phyloP scores from a whole-genome alignment of 2,113 vertebrate species.

The Alouatta palliata region DNA sequence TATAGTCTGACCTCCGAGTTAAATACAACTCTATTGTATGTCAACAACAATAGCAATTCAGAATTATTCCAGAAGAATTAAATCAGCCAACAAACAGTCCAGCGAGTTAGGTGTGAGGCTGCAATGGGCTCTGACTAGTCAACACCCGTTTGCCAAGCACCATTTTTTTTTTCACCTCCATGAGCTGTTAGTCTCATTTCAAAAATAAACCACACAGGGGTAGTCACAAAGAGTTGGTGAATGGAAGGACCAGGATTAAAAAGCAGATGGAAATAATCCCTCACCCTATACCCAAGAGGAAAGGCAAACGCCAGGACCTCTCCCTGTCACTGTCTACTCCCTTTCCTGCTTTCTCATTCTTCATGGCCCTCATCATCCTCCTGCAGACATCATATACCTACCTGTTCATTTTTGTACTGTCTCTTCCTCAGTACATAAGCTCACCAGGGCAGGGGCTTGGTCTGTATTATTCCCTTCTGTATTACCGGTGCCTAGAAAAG shows the following conservation, averaged over 20 bases:
- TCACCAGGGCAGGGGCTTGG: not conserved
- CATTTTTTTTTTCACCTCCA: not conserved
- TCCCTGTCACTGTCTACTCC: no score
- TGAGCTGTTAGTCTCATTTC: not conserved
- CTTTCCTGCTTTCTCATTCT: not conserved
- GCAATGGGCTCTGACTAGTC: not conserved
- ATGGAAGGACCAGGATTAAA: not conserved
- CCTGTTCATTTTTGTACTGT: not conserved
- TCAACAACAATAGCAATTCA: slow-evolving; percentile 20
- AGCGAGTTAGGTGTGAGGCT: not conserved
- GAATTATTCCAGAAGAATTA: slow-evolving; percentile 23
- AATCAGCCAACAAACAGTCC: not conserved
- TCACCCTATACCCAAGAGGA: not conserved
- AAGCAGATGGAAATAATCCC: not conserved
- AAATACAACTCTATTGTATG: slow-evolving; percentile 40
- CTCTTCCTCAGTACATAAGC: not conserved
- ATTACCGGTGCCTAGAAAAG: not conserved
- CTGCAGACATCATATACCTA: no score
- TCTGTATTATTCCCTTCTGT: not conserved
- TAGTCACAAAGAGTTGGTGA: not conserved
- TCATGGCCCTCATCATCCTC: not conserved
- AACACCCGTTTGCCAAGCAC: not conserved
- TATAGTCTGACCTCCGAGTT: slow-evolving; percentile 34
- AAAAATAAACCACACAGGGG: not conserved
- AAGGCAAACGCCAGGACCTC: not conserved